A percentile compares a stretch with the other conserved stretches of the same genome.
phyloP scores from a whole-genome alignment of 2,888 invertebrate genomes.

The Polyploca ridens region DNA sequence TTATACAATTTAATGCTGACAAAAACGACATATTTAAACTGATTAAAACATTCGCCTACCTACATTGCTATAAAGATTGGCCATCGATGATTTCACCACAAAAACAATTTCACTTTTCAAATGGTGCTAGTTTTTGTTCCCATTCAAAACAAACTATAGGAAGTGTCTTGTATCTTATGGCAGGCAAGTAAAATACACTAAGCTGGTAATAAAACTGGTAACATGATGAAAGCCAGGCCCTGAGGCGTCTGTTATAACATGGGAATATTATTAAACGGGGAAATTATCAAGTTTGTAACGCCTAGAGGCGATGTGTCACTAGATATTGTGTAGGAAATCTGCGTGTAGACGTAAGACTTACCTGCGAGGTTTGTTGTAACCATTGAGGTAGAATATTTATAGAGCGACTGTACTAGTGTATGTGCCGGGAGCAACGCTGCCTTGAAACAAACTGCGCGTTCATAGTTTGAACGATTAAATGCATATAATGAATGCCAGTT shows the following conservation, averaged over 20 bases:
- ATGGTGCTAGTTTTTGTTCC: neutral
- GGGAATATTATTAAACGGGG: neutral
- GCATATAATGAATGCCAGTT: too few species aligned
- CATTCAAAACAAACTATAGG: neutral
- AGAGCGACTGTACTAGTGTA: too few species aligned
- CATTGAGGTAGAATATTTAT: too few species aligned
- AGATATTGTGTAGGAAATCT: neutral
- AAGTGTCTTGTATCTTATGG: neutral
- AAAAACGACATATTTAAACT: too few species aligned
- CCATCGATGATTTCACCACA: neutral
- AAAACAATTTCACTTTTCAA: neutral
- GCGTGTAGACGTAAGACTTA: too few species aligned
- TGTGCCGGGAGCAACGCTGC: too few species aligned
- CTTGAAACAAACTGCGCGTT: too few species aligned
- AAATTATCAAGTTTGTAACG: neutral
- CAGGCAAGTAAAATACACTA: constrained; percentile 3
- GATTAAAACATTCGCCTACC: too few species aligned
- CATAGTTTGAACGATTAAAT: too few species aligned
- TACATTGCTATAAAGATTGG: neutral
- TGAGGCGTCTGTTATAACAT: neutral
- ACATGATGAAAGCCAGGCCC: constrained; percentile 1
- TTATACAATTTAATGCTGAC: too few species aligned
- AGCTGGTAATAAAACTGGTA: constrained; percentile 2
- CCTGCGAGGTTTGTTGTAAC: too few species aligned
- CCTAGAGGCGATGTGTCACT: neutral